Evolutionary conservation across 2,888 invertebrate species (phyloP), one percentile per base, ranked within the genome.

Genomic region (Furcula furcula): DNA sequence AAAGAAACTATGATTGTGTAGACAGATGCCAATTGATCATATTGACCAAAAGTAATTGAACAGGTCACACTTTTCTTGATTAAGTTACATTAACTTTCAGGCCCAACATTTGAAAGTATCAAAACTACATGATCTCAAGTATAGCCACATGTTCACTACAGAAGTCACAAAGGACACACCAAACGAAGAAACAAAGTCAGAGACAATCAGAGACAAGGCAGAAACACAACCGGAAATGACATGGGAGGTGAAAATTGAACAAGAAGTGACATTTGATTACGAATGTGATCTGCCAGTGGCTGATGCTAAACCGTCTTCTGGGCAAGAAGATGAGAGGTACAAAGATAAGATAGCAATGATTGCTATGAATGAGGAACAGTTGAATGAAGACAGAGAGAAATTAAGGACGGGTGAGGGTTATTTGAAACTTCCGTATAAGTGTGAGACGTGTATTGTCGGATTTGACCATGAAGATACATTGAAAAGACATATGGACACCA

Each of bases 401-500:
- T 66, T 79, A 3, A 55, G 65, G 0, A 47, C 34, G 0, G 76
- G 65, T 1, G 61, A 60, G 4, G 57, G 59, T 0, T 86, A 76
- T 40, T 26, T 78, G 18, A 78, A 69, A 14, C 49, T 84, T 6
- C 78, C 80, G 0, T 81, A 53, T 21, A 80, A 77, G 44, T 86
- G 85, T 45, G 71, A 76, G 1, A 49, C 47, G 5, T 86, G 86
- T 33, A 65, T 85, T 0, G 65, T 67, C 0, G 84, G 76, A 0
- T 86, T 83, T 15, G 83, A 84, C 10, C 75, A 79, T 25, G 81
- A 84, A 13, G 21, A 57, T 3, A 78, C 67, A 0, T 52, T 76
- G 22, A 54, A 67, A 1, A 70, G 65, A 0, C 86, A 86, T 42
- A 55, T 67, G 20, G 62, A 73, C 11, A 76, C 68, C 7, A 58